Conservation (phyloP, 2,888 invertebrate species). For the Papilio elwesi region DNA sequence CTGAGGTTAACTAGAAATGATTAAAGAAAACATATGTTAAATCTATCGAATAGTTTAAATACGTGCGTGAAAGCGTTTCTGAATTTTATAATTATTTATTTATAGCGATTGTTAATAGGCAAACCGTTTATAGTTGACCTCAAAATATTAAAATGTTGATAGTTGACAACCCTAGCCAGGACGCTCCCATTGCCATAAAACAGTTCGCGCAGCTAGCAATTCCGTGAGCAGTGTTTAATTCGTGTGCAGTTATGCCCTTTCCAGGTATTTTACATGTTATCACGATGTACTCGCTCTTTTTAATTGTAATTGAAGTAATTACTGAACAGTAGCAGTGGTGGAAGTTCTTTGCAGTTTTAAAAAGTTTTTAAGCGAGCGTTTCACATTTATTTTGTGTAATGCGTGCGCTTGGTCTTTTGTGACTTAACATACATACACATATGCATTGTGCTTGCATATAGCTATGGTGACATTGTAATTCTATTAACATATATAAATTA, state of each 20-base stretch:
- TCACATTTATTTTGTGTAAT: not conserved
- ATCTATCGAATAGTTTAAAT: no score
- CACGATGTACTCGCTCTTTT: slow-evolving; percentile 8
- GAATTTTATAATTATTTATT: no score
- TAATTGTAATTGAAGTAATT: not conserved
- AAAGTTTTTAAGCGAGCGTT: not conserved
- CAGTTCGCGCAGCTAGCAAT: slow-evolving; percentile 8
- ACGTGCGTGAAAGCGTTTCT: no score
- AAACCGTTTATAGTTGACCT: no score
- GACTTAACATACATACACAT: slow-evolving; percentile 4
- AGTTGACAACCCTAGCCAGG: slow-evolving; percentile 15
- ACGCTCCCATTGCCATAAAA: slow-evolving; percentile 30
- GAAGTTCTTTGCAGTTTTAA: slow-evolving; percentile 1
- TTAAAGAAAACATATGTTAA: no score
- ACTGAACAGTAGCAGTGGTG: not conserved
- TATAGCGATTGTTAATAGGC: no score
- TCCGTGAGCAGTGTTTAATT: slow-evolving; percentile 27
- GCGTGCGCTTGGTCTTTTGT: not conserved
- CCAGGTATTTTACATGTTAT: slow-evolving; percentile 32
- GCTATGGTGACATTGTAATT: no score
- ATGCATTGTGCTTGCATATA: no score
- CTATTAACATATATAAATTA: no score
- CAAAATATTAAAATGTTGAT: not conserved
- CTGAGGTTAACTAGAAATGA: no score
- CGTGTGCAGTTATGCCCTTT: slow-evolving; percentile 28